Conservation (phyloP, 2,113 vertebrate genomes). For the Actinemys pallida region DNA sequence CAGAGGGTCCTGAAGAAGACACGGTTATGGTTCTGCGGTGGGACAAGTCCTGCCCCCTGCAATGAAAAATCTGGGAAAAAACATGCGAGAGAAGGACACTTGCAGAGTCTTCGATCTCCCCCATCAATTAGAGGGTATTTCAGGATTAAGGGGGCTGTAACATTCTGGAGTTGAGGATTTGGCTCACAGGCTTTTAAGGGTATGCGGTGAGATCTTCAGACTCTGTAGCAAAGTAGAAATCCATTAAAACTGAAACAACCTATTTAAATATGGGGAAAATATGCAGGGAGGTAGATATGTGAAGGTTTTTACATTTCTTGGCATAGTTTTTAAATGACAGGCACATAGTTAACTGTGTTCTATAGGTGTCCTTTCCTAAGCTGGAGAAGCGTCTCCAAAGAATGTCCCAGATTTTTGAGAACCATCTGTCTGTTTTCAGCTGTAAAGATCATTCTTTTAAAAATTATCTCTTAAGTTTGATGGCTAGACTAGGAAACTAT, state of each 20-base stretch:
- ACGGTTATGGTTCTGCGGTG: not conserved
- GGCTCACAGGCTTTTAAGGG: not conserved
- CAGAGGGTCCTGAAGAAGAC: conserved; percentile 14
- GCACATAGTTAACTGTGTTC: conserved; percentile 65
- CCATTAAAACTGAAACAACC: conserved; percentile 26
- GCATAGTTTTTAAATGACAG: conserved; percentile 73
- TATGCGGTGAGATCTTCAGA: not conserved
- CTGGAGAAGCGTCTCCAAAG: conserved; percentile 69
- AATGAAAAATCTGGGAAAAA: not conserved
- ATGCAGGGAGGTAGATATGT: conserved; percentile 9
- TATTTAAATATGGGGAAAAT: conserved; percentile 36
- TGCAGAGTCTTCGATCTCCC: not conserved
- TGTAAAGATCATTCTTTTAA: conserved; percentile 70
- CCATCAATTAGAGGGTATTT: not conserved
- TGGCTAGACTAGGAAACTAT: conserved; percentile 59
- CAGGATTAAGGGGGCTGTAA: not conserved
- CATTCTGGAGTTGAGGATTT: not conserved
- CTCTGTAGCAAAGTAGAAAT: not conserved
- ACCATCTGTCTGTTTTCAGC: conserved; percentile 77
- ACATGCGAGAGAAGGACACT: not conserved
- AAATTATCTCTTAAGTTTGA: conserved; percentile 68
- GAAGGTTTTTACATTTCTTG: conserved; percentile 63
- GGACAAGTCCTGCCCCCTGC: not conserved
- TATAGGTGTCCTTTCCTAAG: conserved; percentile 73
- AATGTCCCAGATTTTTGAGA: conserved; percentile 76